A percentile compares a stretch with the other conserved stretches of the same genome.
These are phyloP conservation scores for Drosophila atripex DNA, from an alignment of 2,888 invertebrate genomes.

Conservation along the genomic window DNA sequence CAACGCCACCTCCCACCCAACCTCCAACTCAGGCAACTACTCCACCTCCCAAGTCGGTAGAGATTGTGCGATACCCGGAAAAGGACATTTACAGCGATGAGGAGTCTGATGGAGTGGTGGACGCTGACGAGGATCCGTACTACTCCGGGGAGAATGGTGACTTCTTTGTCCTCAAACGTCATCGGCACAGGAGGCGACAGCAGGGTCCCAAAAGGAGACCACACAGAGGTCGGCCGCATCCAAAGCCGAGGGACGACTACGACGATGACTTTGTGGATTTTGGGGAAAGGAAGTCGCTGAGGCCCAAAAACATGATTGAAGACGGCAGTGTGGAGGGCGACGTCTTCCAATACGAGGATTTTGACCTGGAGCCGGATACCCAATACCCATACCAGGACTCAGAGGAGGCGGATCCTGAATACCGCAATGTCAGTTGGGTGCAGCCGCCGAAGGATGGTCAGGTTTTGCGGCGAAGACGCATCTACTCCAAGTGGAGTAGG, in stretches of 20 bases:
- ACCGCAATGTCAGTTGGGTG: conserved; percentile 54
- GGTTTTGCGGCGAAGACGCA: conserved; percentile 80
- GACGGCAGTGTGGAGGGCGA: conserved; percentile 73
- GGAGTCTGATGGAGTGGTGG: conserved; percentile 38
- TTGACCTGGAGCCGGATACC: conserved; percentile 74
- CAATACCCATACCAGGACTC: conserved; percentile 62
- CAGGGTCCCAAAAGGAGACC: conserved; percentile 53
- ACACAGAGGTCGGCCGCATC: background rate
- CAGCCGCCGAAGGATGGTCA: conserved; percentile 70
- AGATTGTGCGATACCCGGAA: conserved; percentile 37
- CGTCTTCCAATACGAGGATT: conserved; percentile 81
- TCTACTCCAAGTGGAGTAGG: conserved; percentile 91
- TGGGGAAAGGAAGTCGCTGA: conserved; percentile 37
- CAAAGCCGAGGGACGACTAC: conserved; percentile 26
- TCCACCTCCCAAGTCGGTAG: conserved; percentile 11
- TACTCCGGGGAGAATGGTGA: conserved; percentile 61
- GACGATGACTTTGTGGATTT: conserved; percentile 72
- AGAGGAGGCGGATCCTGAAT: conserved; percentile 68
- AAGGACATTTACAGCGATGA: conserved; percentile 36
- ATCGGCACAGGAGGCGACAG: conserved; percentile 65
- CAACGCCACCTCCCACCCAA: conserved; percentile 10
- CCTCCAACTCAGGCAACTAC: background rate
- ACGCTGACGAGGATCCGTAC: conserved; percentile 32
- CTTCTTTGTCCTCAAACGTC: conserved; percentile 76
- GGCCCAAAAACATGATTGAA: conserved; percentile 49